Evolutionary conservation across 2,113 vertebrate genomes (phyloP), one percentile per base, ranked within the genome.

Genomic region (Oncorhynchus mykiss): DNA sequence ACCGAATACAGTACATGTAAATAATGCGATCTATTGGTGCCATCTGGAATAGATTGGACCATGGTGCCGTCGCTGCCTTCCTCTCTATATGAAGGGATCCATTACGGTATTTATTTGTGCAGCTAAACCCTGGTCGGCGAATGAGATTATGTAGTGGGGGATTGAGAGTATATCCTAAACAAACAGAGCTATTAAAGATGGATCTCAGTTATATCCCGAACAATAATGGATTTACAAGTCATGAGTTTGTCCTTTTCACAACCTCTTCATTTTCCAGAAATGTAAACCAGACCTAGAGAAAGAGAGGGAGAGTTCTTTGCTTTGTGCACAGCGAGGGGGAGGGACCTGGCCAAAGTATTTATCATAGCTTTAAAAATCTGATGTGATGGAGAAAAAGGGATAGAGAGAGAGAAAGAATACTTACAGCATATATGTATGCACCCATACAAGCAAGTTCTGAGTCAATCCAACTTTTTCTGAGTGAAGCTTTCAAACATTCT

Each of bases 11-110:
- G 92, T 90, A 92, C 92, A 94, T 88, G 95, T 92, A 95, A 96
- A 95, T 91, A 94, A 92, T 90, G 88, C 93, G 93, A 96, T 96
- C 94, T 94, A 93, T 96, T 86, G 92, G 91, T 96, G 95, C 92
- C 96, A 97, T 98, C 95, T 97, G 96, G 95, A 97, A 96, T 89
- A 94, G 92, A 96, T 95, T 93, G 93, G 89, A 89, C 82, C 78
- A 87, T 90, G 93, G 93, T 87, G 91, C 93, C 93, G 92, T 73
- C 80, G 92, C 89, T 86, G 73, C 74, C 80, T 80, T 29, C 80
- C 82, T 87, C 73, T 70, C 80, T 80, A 83, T 73, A 76, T 75
- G 80, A 82, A 74, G 90, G 89, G 90, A 90, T 95, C 91, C 89
- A 91, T 93, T 95, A 87, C 88, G 75, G 57, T 94, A 95, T 96